Conservation (phyloP, 2,113 vertebrate species). For the Halichoerus grypus region DNA sequence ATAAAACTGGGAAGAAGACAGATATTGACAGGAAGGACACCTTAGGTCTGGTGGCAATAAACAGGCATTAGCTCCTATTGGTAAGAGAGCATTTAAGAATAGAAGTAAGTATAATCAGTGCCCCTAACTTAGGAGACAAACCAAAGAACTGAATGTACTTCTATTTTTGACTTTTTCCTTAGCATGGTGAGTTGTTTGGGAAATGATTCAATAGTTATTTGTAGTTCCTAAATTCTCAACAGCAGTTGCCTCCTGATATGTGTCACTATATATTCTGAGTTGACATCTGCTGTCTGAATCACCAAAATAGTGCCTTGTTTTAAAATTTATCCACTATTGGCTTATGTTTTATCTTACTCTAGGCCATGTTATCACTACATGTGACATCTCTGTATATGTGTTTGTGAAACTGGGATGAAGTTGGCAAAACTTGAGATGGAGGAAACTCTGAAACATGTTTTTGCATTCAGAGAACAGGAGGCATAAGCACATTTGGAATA, state of each 20-base stretch:
- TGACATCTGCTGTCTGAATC: constrained; percentile 71
- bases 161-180: constrained; percentile 69
- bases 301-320: constrained; percentile 80
- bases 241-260: constrained; percentile 79
- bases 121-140: constrained; percentile 74
- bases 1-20: constrained; percentile 31
- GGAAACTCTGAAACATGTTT: constrained; percentile 81
- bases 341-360: constrained; percentile 80
- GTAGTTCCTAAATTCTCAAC: constrained; percentile 80
- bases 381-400: constrained; percentile 77
- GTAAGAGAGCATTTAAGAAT: constrained; percentile 37
- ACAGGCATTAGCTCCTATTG: constrained; percentile 2
- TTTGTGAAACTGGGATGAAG: constrained; percentile 83
- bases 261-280: constrained; percentile 81
- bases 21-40: constrained; percentile 22
- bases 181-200: constrained; percentile 71
- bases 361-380: constrained; percentile 73
- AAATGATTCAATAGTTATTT: constrained; percentile 81
- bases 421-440: constrained; percentile 84
- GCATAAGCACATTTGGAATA: constrained; percentile 77
- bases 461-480: constrained; percentile 81
- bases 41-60: constrained; percentile 40
- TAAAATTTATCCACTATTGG: constrained; percentile 78
- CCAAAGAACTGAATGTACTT: constrained; percentile 63
- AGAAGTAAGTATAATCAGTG: constrained; percentile 58